Conservation (phyloP, 2,113 vertebrate species). For the Myanophis thanlyinensis region DNA sequence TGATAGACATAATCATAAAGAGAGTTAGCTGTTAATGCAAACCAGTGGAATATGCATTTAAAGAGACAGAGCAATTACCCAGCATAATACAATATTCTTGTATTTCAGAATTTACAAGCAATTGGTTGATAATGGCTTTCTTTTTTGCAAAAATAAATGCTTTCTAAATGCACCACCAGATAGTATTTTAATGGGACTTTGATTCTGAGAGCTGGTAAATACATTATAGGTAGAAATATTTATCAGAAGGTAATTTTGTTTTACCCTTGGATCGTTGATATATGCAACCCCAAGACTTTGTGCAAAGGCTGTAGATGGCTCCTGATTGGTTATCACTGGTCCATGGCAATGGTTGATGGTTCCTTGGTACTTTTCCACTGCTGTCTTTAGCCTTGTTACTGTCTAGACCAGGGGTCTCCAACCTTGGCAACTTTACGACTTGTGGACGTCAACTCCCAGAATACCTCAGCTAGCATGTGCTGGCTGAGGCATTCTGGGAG, state of each 20-base stretch:
- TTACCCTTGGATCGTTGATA: conserved; percentile 3
- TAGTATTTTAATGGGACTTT: conserved; percentile 16
- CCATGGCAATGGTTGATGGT: not conserved
- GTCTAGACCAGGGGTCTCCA: too few relatives aligned
- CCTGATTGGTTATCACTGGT: not conserved
- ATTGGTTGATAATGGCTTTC: conserved; percentile 59
- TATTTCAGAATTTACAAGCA: conserved; percentile 53
- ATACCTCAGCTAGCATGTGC: too few relatives aligned
- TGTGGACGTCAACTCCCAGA: too few relatives aligned
- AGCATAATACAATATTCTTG: conserved; percentile 46
- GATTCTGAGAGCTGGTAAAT: conserved; percentile 41
- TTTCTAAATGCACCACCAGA: conserved; percentile 51
- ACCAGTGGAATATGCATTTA: conserved; percentile 42
- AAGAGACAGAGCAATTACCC: conserved; percentile 28
- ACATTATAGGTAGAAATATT: conserved; percentile 21
- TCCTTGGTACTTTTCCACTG: not conserved
- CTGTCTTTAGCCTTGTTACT: not conserved
- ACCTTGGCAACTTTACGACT: too few relatives aligned
- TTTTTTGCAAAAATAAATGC: conserved; percentile 60
- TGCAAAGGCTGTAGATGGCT: not conserved
- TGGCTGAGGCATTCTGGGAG: too few relatives aligned
- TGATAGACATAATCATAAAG: conserved; percentile 35
- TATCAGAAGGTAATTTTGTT: conserved; percentile 12
- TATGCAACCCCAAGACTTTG: not conserved
- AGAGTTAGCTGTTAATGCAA: conserved; percentile 59